Base-by-base conservation (phyloP, 2,888 invertebrate genomes). In the Drosophila stalkeri region DNA sequence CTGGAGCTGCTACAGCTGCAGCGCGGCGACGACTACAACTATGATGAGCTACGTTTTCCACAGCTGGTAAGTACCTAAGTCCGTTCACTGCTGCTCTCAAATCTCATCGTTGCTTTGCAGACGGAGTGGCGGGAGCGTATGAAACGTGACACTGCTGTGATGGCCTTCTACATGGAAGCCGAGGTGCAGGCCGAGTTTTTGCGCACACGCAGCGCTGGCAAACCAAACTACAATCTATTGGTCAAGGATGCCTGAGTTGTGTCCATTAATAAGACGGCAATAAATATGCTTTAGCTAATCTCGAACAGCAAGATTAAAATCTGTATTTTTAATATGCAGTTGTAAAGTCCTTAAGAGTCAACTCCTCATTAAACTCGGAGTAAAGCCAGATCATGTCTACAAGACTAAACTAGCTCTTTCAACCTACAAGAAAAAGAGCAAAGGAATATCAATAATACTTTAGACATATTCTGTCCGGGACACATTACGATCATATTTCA, bases 181-280 rank as follows among this genome's bases (percentile, higher is more conserved):
- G 96, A 97, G 77, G 94, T 94, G 9, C 97, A 97, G 91, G 95
- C 95, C 3, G 96, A 96, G 91, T 97, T 95, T 91, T 94, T 96
- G 1, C 95, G 95, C 86, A 95, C 96, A 3, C 94, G 94, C 64
- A 94, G 95, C 62, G 95, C 95, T 72, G 97, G 96, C 3, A 93
- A 94, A 68, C 95, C 96, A 5, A 95, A 97, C 86, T 88, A 88
- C 23, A 88, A 88, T 78, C 73, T 88, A 3, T 60, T 88, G 31
- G 87, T 90, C 1, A 88, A 87, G 68, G 78, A 86, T 54, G 73
- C 74, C 55, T 89, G 43, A 86, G 23, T 12, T 74, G 63, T 56
- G 54, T 54, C 35, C 14, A 41, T 12, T 20, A 41, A 55, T 11
- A 9, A 55, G 56, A n/a, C 41, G 20, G 63, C 33, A 83, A 87